Evolutionary conservation across 2,113 vertebrate genomes (phyloP).

Genomic region (Epinephelus cyanopodus): DNA sequence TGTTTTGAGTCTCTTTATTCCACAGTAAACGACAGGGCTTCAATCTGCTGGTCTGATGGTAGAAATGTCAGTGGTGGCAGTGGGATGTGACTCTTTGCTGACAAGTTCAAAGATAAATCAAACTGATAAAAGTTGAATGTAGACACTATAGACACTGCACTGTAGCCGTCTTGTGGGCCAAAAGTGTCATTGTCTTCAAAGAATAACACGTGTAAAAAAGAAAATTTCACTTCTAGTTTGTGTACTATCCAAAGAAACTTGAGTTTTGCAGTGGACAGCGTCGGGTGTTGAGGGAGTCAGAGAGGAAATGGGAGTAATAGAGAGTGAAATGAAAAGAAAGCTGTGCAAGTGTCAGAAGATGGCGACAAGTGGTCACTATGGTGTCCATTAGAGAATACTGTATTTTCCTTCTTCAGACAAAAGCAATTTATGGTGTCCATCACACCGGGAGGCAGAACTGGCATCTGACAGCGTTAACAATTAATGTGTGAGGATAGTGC

Average conservation of each 20-base stretch:
- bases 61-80: neutral
- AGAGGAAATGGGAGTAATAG: slow-evolving; percentile 2
- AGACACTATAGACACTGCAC: too few species aligned
- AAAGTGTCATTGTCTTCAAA: neutral
- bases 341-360: neutral
- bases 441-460: slow-evolving; percentile 58
- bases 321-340: slow-evolving; percentile 21
- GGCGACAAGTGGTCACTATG: neutral
- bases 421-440: slow-evolving; percentile 67
- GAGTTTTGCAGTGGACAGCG: neutral
- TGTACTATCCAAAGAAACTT: neutral
- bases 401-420: slow-evolving; percentile 60
- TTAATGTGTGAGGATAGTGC: slow-evolving; percentile 73
- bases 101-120: neutral
- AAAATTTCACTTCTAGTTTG: neutral
- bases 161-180: neutral
- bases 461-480: slow-evolving; percentile 77
- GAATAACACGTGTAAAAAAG: neutral
- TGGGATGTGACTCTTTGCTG: neutral
- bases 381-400: slow-evolving; percentile 27
- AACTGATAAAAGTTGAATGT: neutral
- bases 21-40: too few species aligned
- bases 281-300: neutral
- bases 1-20: too few species aligned
- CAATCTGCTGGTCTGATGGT: neutral